Evolutionary conservation across 2,113 vertebrate genomes (phyloP), one percentile per base, ranked within the genome.

Genomic region (Malurus melanocephalus): DNA sequence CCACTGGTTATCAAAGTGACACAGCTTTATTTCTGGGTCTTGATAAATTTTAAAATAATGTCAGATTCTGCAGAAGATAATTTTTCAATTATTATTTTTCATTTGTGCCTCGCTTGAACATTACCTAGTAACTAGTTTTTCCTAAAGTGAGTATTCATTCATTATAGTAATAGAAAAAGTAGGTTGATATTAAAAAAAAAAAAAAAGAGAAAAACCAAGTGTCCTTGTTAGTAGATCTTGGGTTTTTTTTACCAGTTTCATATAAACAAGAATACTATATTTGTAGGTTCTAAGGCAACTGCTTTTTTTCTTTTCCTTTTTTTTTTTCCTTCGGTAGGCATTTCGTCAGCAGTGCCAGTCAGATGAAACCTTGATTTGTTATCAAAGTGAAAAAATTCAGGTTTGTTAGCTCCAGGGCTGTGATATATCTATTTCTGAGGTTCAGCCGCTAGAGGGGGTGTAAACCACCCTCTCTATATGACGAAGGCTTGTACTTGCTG

Each of bases 361-460:
- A 35, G 35, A 14, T n/a, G 55, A 83, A 76, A 27, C 62, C 19
- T 80, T 62, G 21, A 11, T 66, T 68, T 66, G 11, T 65, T 71
- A 20, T 30, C 32, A 4, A 35, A 53, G 52, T 57, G 51, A 26
- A 60, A 51, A 72, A 14, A 8, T 60, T 42, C 2, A 2, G 4
- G 11, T 81, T 76, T 62, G 32, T 20, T 55, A 20, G 17, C 40
- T 77, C 16, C 23, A 19, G 18, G 76, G 32, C 9, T 56, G 33
- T 35, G 45, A 35, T 74, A 6, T 42, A 1, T 40, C 38, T 8
- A 76, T 32, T 62, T 59, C 22, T 51, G 13, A 48, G 48, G 5
- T 45, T 53, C 64, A 69, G 51, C 93, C 93, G 3, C 93, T 95
- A 94, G 94, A 90, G 91, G 94, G 94, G 65, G 82, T 68, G 38